phyloP scores from a whole-genome alignment of 2,888 invertebrate genomes.

The Tenthredo mesomela region DNA sequence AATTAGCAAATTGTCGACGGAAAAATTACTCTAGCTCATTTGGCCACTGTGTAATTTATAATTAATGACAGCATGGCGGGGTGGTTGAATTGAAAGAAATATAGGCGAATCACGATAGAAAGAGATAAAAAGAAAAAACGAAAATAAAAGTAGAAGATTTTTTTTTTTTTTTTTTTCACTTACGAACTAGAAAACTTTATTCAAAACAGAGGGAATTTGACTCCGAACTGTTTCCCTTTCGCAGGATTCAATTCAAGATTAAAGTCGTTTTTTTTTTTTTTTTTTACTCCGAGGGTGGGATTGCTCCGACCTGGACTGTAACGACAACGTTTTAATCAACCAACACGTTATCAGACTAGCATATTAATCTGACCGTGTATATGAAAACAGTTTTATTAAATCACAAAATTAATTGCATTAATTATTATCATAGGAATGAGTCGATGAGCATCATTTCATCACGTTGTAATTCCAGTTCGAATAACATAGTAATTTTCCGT shows the following conservation, averaged over 20 bases:
- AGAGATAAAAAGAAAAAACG: background rate
- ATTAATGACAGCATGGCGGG: background rate
- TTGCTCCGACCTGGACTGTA: background rate
- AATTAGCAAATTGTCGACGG: background rate
- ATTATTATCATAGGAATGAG: background rate
- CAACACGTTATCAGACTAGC: background rate
- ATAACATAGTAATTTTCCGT: constrained; percentile 1
- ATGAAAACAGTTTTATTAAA: background rate
- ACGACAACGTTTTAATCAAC: background rate
- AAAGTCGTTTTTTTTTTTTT: background rate
- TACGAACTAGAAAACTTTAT: background rate
- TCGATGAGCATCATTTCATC: constrained; percentile 26
- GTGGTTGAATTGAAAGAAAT: background rate
- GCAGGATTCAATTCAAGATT: background rate
- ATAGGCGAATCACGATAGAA: background rate
- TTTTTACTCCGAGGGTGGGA: background rate
- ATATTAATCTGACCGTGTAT: background rate
- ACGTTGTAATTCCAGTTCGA: background rate
- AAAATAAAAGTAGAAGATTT: background rate
- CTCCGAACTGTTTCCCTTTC: background rate
- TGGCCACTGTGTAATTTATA: background rate
- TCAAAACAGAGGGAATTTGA: background rate
- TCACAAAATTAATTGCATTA: background rate
- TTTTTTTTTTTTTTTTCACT: background rate
- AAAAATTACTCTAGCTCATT: too few relatives aligned